Percentiles rank a stretch among this genome's conserved stretches.
Evolutionary conservation across 1,140 invertebrate genomes (phyloP).

Genomic region (Tetranychus urticae): DNA sequence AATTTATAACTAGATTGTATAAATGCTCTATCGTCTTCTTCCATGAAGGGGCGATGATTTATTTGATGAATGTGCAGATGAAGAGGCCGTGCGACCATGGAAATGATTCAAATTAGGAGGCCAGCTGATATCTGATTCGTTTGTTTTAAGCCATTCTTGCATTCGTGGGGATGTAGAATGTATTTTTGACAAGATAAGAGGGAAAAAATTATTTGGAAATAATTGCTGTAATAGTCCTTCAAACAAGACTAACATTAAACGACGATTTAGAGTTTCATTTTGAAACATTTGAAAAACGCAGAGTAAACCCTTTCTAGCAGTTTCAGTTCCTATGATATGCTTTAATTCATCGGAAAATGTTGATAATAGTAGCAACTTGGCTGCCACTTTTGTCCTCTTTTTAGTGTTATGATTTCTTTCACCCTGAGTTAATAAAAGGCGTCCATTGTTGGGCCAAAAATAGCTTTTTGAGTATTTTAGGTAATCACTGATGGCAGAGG

Average conservation of each 20-base stretch:
- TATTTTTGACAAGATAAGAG: conserved; percentile 34
- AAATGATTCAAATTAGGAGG: background rate
- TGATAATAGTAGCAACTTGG: conserved; percentile 56
- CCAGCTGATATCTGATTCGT: background rate
- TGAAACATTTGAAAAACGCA: conserved; percentile 68
- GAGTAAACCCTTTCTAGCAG: conserved; percentile 58
- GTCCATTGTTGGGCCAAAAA: conserved; percentile 48
- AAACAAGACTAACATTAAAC: conserved; percentile 61
- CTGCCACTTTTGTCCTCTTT: conserved; percentile 53
- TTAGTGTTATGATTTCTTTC: conserved; percentile 42
- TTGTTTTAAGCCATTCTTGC: background rate
- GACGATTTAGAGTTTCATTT: conserved; percentile 52
- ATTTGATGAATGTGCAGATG: background rate
- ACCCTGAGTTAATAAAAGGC: conserved; percentile 29
- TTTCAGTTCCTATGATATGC: conserved; percentile 71
- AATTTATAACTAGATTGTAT: background rate
- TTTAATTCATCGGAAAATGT: conserved; percentile 53
- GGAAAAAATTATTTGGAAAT: conserved; percentile 45
- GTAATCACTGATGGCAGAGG: conserved; percentile 67
- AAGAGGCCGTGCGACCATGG: background rate
- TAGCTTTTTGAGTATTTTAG: conserved; percentile 55
- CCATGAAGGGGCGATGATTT: background rate
- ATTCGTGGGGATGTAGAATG: conserved; percentile 24
- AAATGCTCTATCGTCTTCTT: background rate
- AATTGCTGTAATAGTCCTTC: conserved; percentile 50